phyloP scores from a whole-genome alignment of 2,113 vertebrate species.

The Semicossyphus pulcher region DNA sequence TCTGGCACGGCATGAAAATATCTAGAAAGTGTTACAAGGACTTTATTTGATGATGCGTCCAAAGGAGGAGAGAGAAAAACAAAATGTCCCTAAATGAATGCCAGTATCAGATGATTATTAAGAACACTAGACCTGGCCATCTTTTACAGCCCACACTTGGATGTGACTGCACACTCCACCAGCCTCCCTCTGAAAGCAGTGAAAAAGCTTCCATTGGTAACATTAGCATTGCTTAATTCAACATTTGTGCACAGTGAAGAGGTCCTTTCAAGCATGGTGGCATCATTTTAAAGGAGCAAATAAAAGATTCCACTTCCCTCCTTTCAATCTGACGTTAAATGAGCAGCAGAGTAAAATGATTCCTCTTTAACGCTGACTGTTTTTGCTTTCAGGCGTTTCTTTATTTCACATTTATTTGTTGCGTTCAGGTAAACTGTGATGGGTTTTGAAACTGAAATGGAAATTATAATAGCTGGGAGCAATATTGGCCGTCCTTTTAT shows the following conservation, averaged over 20 bases:
- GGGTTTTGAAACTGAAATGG: slow-evolving; percentile 21
- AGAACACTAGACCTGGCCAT: slow-evolving; percentile 44
- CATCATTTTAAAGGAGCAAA: slow-evolving; percentile 4
- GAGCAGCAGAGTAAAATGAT: slow-evolving; percentile 10
- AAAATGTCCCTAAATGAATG: slow-evolving; percentile 64
- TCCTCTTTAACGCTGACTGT: not conserved
- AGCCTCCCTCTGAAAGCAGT: slow-evolving; percentile 33
- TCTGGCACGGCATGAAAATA: slow-evolving; percentile 19
- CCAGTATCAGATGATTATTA: slow-evolving; percentile 48
- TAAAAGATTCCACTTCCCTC: not conserved
- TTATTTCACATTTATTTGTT: slow-evolving; percentile 39
- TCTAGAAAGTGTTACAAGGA: slow-evolving; percentile 6
- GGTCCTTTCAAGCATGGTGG: slow-evolving; percentile 12
- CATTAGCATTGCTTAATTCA: slow-evolving; percentile 14
- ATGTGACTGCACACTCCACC: slow-evolving; percentile 32
- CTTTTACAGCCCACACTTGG: slow-evolving; percentile 66
- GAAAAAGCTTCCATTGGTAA: slow-evolving; percentile 23
- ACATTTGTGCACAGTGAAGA: slow-evolving; percentile 24
- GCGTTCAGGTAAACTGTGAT: slow-evolving; percentile 29
- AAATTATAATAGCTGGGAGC: slow-evolving; percentile 14
- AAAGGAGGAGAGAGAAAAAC: slow-evolving; percentile 12
- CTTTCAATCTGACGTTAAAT: slow-evolving; percentile 12
- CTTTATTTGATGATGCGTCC: slow-evolving; percentile 21
- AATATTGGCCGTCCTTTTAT: not conserved
- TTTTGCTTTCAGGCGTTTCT: slow-evolving; percentile 5